phyloP scores from a whole-genome alignment of 2,797 vertebrate genomes.

The Danio jaintianensis region DNA sequence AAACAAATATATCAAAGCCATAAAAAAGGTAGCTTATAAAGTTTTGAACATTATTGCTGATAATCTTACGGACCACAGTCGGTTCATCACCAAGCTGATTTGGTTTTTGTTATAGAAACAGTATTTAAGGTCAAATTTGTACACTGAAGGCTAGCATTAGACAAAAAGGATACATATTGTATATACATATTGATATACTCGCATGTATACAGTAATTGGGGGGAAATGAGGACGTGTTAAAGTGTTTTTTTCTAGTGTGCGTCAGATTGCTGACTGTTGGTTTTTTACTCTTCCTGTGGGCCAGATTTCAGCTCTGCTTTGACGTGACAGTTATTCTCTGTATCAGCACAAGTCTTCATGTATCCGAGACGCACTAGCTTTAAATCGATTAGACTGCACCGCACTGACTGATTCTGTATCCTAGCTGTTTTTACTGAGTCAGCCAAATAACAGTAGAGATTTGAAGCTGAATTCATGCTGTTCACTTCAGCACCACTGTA shows the following conservation, averaged over 20 bases:
- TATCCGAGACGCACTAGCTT: constrained; percentile 39
- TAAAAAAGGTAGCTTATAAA: constrained; percentile 44
- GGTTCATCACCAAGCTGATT: constrained; percentile 26
- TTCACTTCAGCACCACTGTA: constrained; percentile 17
- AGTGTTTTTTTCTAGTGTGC: background rate
- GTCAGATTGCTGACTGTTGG: constrained; percentile 28
- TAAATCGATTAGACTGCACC: constrained; percentile 42
- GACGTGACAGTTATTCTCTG: constrained; percentile 32
- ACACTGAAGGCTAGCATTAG: constrained; percentile 15
- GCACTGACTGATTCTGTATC: constrained; percentile 24
- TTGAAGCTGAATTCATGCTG: constrained; percentile 47
- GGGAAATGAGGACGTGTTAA: constrained; percentile 9
- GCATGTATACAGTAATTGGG: background rate
- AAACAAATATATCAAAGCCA: constrained; percentile 24
- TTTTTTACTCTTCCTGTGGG: constrained; percentile 6
- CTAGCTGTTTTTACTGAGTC: constrained; percentile 33
- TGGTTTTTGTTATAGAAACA: constrained; percentile 30
- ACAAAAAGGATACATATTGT: background rate
- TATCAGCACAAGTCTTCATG: constrained; percentile 44
- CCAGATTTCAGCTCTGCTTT: constrained; percentile 14
- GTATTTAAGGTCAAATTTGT: constrained; percentile 23
- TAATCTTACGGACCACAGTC: constrained; percentile 20
- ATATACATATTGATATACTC: constrained; percentile 22
- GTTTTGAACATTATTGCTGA: constrained; percentile 51
- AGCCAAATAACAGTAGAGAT: constrained; percentile 20